A percentile compares a stretch with the other conserved stretches of the same genome.
Conservation (phyloP, 2,888 invertebrate species). For the Nomada goodeniana region DNA sequence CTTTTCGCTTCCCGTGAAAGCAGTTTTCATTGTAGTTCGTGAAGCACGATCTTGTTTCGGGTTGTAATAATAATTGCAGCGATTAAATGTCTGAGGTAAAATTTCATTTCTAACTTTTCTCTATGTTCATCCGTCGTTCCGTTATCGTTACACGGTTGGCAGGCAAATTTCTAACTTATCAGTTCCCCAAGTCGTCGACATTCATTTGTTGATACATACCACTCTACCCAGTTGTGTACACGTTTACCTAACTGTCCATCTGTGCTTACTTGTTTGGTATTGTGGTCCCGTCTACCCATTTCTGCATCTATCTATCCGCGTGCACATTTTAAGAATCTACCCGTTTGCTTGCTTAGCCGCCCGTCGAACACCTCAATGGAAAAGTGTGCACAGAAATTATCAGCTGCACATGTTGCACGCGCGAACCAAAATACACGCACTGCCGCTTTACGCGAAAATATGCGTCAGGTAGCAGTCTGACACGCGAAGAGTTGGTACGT, state of each 20-base stretch:
- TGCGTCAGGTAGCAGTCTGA: not conserved
- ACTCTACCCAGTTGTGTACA: slow-evolving; percentile 5
- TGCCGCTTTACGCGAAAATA: not conserved
- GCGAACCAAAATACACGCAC: not conserved
- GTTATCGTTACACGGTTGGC: too few species aligned
- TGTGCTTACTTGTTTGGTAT: slow-evolving; percentile 17
- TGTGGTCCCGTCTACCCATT: not conserved
- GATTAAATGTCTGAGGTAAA: too few species aligned
- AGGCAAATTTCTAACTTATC: not conserved
- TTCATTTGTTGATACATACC: not conserved
- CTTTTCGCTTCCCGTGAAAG: too few species aligned
- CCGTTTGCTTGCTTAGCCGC: slow-evolving; percentile 18
- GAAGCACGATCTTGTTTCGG: too few species aligned
- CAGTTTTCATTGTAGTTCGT: too few species aligned
- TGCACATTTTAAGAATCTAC: not conserved
- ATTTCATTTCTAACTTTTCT: slow-evolving; percentile 18
- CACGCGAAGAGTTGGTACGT: not conserved
- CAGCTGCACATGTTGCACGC: not conserved
- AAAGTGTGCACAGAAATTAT: not conserved
- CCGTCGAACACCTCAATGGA: not conserved
- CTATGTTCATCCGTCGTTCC: too few species aligned
- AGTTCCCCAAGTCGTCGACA: too few species aligned
- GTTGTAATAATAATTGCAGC: too few species aligned
- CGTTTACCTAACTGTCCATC: slow-evolving; percentile 22
- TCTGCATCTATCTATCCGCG: not conserved